These are phyloP conservation scores for Zingel zingel DNA, from an alignment of 2,113 vertebrate species.

Conservation along the genomic window DNA sequence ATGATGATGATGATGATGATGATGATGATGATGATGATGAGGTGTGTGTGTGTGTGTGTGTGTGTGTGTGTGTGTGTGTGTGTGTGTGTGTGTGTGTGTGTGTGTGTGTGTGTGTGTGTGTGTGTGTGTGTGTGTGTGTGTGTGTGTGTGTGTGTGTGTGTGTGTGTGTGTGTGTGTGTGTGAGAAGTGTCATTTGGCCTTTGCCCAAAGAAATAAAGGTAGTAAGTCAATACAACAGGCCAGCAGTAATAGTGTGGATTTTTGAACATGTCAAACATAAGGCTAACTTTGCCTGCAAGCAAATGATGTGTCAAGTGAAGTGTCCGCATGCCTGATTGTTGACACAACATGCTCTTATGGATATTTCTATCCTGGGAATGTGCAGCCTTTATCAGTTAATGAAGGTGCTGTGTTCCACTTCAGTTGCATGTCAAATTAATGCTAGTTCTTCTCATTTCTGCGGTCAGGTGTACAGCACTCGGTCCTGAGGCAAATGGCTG, in stretches of 20 bases:
- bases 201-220: background rate
- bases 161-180: too few species aligned
- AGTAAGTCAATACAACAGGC: background rate
- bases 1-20: too few species aligned
- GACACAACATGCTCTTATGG: background rate
- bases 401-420: background rate
- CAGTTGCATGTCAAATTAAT: background rate
- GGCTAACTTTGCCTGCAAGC: background rate
- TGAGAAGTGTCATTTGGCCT: background rate
- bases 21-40: too few species aligned
- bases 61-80: background rate
- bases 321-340: background rate
- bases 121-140: too few species aligned
- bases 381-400: background rate
- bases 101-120: too few species aligned
- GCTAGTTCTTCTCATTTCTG: background rate
- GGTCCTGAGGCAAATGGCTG: constrained; percentile 89
- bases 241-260: background rate
- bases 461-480: constrained; percentile 89
- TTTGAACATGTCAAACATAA: background rate
- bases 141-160: too few species aligned
- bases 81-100: too few species aligned
- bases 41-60: too few species aligned
- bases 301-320: background rate
- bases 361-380: background rate